Evolutionary conservation across 2,888 invertebrate genomes (phyloP), one percentile per base, ranked within the genome.

Genomic region (Brachyptera risi): DNA sequence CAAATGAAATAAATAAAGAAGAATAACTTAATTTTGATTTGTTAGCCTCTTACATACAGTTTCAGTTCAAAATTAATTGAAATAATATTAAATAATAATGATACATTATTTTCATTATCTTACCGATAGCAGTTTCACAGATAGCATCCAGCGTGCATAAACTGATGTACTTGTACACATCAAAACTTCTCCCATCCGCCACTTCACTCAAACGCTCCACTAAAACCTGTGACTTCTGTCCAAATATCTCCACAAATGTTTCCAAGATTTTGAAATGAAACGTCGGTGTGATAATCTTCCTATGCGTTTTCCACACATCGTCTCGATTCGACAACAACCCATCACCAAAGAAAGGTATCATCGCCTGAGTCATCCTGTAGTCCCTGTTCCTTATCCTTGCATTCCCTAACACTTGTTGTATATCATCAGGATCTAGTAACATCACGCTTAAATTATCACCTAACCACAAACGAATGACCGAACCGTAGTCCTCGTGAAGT

Each of bases 271-370:
- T 51, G 17, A 51, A 51, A 21, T 51, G 51, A 11, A 58, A 27
- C 1, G 58, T 49, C 17, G 58, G 58, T 13, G 58, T 49, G 9
- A 58, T 58, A n/a, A 58, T 19, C 13, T 26, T 49, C 40, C 57
- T 21, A 19, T 44, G 44, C 9, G 24, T 23, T 17, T 31, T 23
- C 58, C 58, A 44, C 24, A 31, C 40, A 7, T 58, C 37, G 17
- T 27, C 47, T n/a, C 31, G n/a, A 7, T 31, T 26, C 9, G 51
- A 51, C 19, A 51, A 17, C 31, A 51, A 31, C n/a, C 51, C 51
- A 19, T 51, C 35, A 9, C 51, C 51, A 35, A 51, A 51, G 31
- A 51, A 51, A 4, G 51, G 51, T 35, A 17, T 21, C 51, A 51
- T 17, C 15, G 51, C 27, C 15, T 35, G 27, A 15, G 31, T 31